Evolutionary conservation across 2,797 vertebrate genomes (phyloP).

Genomic region (Kryptolebias ocellatus): DNA sequence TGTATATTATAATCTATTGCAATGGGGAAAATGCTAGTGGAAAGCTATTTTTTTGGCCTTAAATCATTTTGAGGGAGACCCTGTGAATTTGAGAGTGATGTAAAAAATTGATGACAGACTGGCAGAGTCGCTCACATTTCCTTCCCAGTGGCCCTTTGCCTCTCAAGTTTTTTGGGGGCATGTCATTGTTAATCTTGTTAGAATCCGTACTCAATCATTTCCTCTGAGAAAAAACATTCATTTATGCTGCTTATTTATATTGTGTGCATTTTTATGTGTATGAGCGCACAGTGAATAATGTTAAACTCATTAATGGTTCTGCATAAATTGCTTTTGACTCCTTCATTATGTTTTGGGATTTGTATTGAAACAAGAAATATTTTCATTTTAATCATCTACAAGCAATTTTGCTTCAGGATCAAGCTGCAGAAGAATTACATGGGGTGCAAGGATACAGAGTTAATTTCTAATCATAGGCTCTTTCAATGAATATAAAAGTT

Average conservation of each 20-base stretch:
- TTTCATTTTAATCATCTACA: slow-evolving; percentile 58
- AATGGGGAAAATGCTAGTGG: slow-evolving; percentile 49
- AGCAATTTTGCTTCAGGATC: slow-evolving; percentile 51
- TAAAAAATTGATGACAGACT: slow-evolving; percentile 73
- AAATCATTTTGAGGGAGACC: slow-evolving; percentile 66
- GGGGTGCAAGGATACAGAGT: slow-evolving; percentile 42
- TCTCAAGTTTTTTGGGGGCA: slow-evolving; percentile 64
- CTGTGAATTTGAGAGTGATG: slow-evolving; percentile 60
- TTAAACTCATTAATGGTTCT: slow-evolving; percentile 38
- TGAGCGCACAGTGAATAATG: slow-evolving; percentile 45
- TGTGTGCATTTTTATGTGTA: slow-evolving; percentile 37
- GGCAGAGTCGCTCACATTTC: slow-evolving; percentile 63
- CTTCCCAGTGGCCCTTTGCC: slow-evolving; percentile 50
- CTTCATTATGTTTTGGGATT: slow-evolving; percentile 48
- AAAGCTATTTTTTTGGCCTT: slow-evolving; percentile 66
- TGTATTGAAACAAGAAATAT: slow-evolving; percentile 37
- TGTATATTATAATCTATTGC: slow-evolving; percentile 52
- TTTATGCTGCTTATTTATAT: slow-evolving; percentile 43
- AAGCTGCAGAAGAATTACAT: slow-evolving; percentile 44
- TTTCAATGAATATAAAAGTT: slow-evolving; percentile 49
- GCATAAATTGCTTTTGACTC: slow-evolving; percentile 50
- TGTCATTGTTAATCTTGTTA: slow-evolving; percentile 66
- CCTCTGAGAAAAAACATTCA: slow-evolving; percentile 37
- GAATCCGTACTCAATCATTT: slow-evolving; percentile 50
- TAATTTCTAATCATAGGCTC: slow-evolving; percentile 66